Base-by-base conservation (phyloP, 37 sponge, comb jelly and placozoan genomes). In the Ephydatia muelleri region DNA sequence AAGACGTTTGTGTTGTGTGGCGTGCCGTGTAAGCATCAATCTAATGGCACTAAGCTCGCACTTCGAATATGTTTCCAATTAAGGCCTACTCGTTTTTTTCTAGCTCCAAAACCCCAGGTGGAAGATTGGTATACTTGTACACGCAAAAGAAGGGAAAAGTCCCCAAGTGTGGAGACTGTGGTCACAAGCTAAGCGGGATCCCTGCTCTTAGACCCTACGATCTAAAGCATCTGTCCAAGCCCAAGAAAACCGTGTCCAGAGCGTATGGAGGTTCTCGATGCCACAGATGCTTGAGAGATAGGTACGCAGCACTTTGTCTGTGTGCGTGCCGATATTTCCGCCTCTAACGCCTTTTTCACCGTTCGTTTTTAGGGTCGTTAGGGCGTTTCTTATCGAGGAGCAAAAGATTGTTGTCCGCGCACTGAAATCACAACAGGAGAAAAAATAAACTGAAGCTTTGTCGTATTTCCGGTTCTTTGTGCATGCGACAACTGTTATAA, bases 301-400 rank as follows among this genome's bases (percentile, higher is more conserved):
- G 94, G 94, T 94, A 43, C 11, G 67, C 22, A 27, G 26, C 19
- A 32, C 5, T 76, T 8, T 76, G 14, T 47, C 14, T n/a, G 47
- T 38, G 34, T 49, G 36, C 67, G 25, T 79, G 11, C 47, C 6
- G 16, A 49, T 68, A 13, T 43, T 11, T 8, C 47, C 8, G 47
- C 4, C 4, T 11, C 8, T 11, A 8, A 43, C 6, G 47, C 47
- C 4, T 11, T 43, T 43, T 8, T 43, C 47, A 11, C 47, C 47
- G n/a, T 32, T 9, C 13, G 34, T 37, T 65, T 74, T 28, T 32
- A 98, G 99, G 77, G 96, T 98, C 49, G 76, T 98, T 8, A 64
- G 96, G 70, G 99, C 99, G 23, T 98, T 98, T 80, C 77, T 98
- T 47, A 96, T 94, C 27, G 99, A 98, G 69, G 99, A 98, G 47